A percentile compares a stretch with the other conserved stretches of the same genome.
phyloP scores from a whole-genome alignment of 2,113 vertebrate species.

The Hemicordylus capensis region DNA sequence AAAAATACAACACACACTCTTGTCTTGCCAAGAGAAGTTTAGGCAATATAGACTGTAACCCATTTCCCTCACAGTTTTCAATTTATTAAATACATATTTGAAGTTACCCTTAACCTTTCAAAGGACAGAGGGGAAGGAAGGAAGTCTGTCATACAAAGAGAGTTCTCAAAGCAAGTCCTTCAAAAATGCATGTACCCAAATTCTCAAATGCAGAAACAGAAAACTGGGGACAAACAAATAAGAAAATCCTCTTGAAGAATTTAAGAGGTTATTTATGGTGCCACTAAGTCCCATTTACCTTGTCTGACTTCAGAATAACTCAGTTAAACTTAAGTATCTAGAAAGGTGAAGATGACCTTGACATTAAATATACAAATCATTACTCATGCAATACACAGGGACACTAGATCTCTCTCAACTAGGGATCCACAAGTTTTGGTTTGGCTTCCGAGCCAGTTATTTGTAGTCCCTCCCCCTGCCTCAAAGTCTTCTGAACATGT shows the following conservation, averaged over 20 bases:
- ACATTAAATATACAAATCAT: neutral
- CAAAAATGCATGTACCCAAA: neutral
- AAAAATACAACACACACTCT: neutral
- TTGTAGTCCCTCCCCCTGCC: too few relatives aligned
- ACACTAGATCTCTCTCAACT: neutral
- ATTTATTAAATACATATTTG: neutral
- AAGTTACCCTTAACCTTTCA: neutral
- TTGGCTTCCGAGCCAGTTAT: too few relatives aligned
- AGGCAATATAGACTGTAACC: neutral
- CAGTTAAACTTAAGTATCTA: constrained; percentile 39
- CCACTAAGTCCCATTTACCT: constrained; percentile 46
- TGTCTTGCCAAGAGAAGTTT: neutral
- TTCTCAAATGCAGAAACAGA: neutral
- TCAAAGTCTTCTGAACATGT: too few relatives aligned
- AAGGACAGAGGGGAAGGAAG: fast-evolving
- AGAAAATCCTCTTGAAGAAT: constrained; percentile 53
- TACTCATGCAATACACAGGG: neutral
- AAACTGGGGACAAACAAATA: constrained; percentile 30
- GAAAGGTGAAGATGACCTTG: neutral
- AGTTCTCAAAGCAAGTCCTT: neutral
- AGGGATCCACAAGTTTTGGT: too few relatives aligned
- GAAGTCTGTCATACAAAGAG: neutral
- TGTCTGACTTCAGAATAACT: constrained; percentile 60
- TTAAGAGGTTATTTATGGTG: constrained; percentile 58
- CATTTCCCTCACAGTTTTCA: neutral